A percentile compares a stretch with the other conserved stretches of the same genome.
Conservation (phyloP, 2,888 invertebrate species). For the Andricus curvator region DNA sequence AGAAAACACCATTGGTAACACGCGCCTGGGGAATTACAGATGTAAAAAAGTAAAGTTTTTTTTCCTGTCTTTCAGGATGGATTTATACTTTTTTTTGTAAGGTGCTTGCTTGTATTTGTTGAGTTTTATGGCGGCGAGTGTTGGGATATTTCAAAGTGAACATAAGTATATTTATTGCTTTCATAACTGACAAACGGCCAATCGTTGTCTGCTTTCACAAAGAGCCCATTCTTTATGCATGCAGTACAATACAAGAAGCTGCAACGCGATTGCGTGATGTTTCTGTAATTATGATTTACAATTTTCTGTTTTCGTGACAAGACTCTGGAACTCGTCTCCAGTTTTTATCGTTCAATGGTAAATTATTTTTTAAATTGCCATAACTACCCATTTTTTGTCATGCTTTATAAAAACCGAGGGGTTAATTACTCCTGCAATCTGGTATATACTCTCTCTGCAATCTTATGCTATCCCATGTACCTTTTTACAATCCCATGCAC, state of each 20-base stretch:
- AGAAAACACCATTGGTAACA: conserved; percentile 5
- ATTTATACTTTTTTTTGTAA: neutral
- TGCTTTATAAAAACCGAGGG: too few relatives aligned
- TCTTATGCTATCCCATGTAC: too few relatives aligned
- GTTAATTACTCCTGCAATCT: too few relatives aligned
- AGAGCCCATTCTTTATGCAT: neutral
- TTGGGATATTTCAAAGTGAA: neutral
- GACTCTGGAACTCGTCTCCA: neutral
- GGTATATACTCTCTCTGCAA: too few relatives aligned
- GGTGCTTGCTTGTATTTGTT: neutral
- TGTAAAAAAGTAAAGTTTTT: conserved; percentile 27
- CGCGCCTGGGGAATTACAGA: conserved; percentile 10
- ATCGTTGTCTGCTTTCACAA: conserved; percentile 6
- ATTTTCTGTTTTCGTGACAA: neutral
- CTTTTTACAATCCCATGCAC: too few relatives aligned
- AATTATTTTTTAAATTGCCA: too few relatives aligned
- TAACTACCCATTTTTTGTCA: too few relatives aligned
- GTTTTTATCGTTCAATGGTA: neutral
- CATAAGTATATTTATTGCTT: neutral
- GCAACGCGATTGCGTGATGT: neutral
- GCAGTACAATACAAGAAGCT: neutral
- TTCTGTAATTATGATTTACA: conserved; percentile 6
- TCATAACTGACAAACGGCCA: neutral
- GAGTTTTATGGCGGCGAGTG: neutral
- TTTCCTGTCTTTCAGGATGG: neutral